Base-by-base conservation (phyloP, 2,113 vertebrate species). In the Corvus moneduloides region DNA sequence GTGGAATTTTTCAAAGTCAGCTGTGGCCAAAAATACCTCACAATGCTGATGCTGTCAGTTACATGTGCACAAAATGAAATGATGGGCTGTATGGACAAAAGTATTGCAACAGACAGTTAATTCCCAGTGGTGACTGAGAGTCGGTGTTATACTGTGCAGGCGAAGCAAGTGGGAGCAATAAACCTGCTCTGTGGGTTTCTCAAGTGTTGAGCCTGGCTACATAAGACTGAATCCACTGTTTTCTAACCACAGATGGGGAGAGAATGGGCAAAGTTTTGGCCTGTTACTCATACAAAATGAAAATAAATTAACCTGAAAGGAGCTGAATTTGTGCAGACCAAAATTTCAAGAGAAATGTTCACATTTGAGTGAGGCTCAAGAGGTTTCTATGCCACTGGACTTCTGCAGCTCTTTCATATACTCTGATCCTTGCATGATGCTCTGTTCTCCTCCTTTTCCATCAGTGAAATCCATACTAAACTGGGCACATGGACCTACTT, bases 61-160 rank as follows among this genome's bases (percentile, higher is more conserved):
- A 49, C 9, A 59, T 23, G 54, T 44, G 22, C 37, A 43, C 16
- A 55, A 78, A 85, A 66, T n/a, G 24, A 62, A 66, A 51, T 32
- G 7, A 59, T 52, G 26, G 24, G 22, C 28, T 63, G 13, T n/a
- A 41, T 8, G 35, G 58, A 72, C 27, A 61, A 41, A 76, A 16
- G 19, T 18, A 54, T 44, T 7, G 0, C 22, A 67, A 35, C 6
- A 59, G 39, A 46, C 1, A 1, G 12, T n/a, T 35, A 71, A 68
- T 55, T 11, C 16, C 26, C 32, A 56, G 16, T 8, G 27, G 39
- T 33, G 63, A 32, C 21, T 27, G 13, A 39, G 26, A 39, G 10
- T 41, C 4, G 0, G 6, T 43, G 46, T 87, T 43, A 39, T 5
- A 26, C 27, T 1, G 2, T 2, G 1, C 33, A 87, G 21, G 35